Conservation (phyloP, 2,888 invertebrate species). For the Monoplex corrugatus region DNA sequence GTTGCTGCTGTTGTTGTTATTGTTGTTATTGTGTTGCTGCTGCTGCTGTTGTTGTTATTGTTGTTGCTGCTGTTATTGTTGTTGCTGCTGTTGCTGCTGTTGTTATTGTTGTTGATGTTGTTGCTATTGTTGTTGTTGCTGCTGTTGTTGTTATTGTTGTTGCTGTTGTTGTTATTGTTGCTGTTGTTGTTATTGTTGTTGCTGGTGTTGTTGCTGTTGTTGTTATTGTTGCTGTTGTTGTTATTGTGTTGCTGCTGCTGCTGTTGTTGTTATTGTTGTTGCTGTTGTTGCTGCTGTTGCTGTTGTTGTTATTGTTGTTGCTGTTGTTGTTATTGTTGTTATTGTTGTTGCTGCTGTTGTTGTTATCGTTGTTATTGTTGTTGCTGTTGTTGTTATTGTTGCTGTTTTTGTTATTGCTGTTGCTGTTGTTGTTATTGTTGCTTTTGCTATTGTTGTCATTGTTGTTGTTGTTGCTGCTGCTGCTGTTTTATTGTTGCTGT, state of each 20-base stretch:
- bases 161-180: not conserved
- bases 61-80: too few relatives aligned
- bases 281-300: conserved; percentile 47
- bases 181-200: not conserved
- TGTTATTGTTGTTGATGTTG: not conserved
- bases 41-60: too few relatives aligned
- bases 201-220: conserved; percentile 7
- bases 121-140: not conserved
- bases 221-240: conserved; percentile 49
- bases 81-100: too few relatives aligned
- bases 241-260: conserved; percentile 45
- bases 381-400: too few relatives aligned
- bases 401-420: too few relatives aligned
- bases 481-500: too few relatives aligned
- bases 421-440: too few relatives aligned
- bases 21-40: not conserved
- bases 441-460: too few relatives aligned
- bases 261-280: not conserved
- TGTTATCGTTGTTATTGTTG: too few relatives aligned
- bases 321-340: conserved; percentile 44
- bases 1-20: not conserved
- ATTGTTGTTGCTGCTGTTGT: conserved; percentile 44
- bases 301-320: conserved; percentile 45
- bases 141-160: not conserved
- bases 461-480: too few relatives aligned